phyloP scores from a whole-genome alignment of 2,888 invertebrate genomes.

The Mesodorylaimus sp. region DNA sequence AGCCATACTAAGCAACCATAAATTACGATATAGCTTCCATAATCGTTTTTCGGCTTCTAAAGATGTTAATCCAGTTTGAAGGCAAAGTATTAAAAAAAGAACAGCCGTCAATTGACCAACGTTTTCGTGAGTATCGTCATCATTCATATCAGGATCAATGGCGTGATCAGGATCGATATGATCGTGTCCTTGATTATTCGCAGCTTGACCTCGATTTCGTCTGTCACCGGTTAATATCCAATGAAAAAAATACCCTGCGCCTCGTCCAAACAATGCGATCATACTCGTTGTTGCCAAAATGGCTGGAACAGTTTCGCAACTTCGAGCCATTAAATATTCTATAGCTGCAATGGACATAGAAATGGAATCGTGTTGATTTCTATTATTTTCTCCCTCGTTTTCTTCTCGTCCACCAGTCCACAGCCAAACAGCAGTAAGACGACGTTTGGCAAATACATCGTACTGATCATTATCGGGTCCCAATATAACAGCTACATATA shows the following conservation, averaged over 20 bases:
- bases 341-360: too few species aligned
- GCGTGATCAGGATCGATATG: background rate
- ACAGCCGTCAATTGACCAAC: background rate
- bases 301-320: background rate
- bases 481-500: background rate
- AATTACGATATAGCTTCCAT: background rate
- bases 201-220: background rate
- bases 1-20: background rate
- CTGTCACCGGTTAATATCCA: background rate
- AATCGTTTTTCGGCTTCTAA: background rate
- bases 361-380: too few species aligned
- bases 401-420: too few species aligned
- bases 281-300: background rate
- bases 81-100: background rate
- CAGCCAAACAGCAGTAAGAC: too few species aligned
- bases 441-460: too few species aligned
- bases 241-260: background rate
- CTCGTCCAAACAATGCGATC: background rate
- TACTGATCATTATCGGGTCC: background rate
- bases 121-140: background rate
- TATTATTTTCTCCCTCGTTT: too few species aligned
- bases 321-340: background rate
- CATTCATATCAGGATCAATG: background rate
- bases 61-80: background rate
- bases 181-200: background rate